A percentile compares a stretch with the other conserved stretches of the same genome.
phyloP scores from a whole-genome alignment of 1,140 invertebrate species.

The Bombus affinis region DNA sequence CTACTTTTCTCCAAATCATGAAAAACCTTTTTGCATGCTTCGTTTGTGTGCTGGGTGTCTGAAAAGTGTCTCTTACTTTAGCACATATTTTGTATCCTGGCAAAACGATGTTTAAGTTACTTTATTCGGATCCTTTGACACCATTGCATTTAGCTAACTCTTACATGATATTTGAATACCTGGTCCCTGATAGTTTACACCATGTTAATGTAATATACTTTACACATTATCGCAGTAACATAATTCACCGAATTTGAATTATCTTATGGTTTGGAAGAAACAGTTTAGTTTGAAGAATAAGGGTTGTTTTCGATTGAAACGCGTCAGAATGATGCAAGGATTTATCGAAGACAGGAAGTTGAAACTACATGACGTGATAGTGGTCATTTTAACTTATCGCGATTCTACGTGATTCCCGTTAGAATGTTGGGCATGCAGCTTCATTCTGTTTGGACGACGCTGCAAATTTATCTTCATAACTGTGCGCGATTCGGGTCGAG shows the following conservation, averaged over 20 bases:
- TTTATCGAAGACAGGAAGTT: background rate
- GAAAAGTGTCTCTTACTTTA: no score
- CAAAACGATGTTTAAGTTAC: no score
- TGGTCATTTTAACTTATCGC: constrained; percentile 14
- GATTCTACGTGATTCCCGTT: constrained; percentile 22
- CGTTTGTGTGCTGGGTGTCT: no score
- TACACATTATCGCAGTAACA: no score
- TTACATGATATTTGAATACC: no score
- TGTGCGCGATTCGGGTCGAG: constrained; percentile 10
- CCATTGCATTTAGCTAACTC: fast-evolving
- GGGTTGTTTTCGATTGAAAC: background rate
- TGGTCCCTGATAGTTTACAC: no score
- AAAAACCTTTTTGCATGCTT: no score
- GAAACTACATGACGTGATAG: background rate
- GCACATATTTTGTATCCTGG: no score
- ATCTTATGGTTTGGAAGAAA: background rate
- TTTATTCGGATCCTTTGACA: no score
- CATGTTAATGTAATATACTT: no score
- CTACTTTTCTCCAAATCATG: no score
- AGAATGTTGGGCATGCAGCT: constrained; percentile 10
- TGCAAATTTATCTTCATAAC: constrained; percentile 19
- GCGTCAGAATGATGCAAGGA: background rate
- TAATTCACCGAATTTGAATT: background rate
- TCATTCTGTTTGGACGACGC: constrained; percentile 6
- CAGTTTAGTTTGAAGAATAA: background rate